Conservation (phyloP, 2,113 vertebrate genomes). For the Nettapus auritus region DNA sequence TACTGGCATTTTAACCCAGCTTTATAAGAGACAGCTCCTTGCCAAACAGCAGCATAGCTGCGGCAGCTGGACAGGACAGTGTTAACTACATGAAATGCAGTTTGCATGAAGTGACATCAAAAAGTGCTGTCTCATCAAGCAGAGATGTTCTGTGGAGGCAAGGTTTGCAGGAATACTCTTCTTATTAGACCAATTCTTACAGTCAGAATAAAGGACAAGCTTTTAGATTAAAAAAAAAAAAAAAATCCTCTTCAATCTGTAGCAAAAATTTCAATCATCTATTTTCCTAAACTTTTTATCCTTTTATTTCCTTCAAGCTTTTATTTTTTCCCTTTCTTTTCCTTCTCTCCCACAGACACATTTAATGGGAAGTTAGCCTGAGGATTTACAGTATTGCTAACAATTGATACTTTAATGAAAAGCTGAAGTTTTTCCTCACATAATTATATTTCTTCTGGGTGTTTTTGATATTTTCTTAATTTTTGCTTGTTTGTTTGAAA, state of each 20-base stretch:
- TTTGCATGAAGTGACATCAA: not conserved
- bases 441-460: not conserved
- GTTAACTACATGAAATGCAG: not conserved
- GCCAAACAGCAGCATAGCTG: not conserved
- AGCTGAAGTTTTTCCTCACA: not conserved
- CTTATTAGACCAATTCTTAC: not conserved
- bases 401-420: not conserved
- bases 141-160: not conserved
- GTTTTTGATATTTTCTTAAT: not conserved
- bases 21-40: not conserved
- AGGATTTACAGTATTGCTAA: not conserved
- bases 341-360: not conserved
- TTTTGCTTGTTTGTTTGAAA: not conserved
- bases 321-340: not conserved
- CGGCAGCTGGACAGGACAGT: not conserved
- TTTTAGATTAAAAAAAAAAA: not conserved
- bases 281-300: not conserved
- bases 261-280: not conserved
- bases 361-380: not conserved
- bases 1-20: not conserved
- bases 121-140: slow-evolving; percentile 38
- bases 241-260: not conserved
- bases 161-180: not conserved
- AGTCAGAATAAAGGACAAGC: not conserved
- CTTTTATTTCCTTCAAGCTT: not conserved